These are phyloP conservation scores for Plotosus lineatus DNA, from an alignment of 2,113 vertebrate genomes.

Conservation along the genomic window DNA sequence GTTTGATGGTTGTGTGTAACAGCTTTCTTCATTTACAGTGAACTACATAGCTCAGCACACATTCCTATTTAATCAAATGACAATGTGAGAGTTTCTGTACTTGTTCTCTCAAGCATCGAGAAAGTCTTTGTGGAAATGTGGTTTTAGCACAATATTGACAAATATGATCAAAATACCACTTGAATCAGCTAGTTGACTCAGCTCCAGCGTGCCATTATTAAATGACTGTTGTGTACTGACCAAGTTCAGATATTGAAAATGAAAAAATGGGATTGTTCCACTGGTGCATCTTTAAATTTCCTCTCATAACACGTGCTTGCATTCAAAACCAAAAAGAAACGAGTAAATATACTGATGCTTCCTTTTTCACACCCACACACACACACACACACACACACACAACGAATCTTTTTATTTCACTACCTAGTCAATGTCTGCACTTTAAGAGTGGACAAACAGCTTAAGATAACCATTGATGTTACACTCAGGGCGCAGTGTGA, in stretches of 20 bases:
- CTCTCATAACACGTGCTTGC: background rate
- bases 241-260: background rate
- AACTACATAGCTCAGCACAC: background rate
- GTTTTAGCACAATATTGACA: background rate
- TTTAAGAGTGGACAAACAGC: background rate
- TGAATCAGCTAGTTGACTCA: background rate
- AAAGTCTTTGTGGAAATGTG: background rate
- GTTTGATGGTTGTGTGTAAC: conserved; percentile 20
- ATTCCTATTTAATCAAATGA: background rate
- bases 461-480: background rate
- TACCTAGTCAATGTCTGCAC: background rate
- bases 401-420: background rate
- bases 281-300: background rate
- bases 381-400: background rate
- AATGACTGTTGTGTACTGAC: background rate
- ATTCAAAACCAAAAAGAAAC: background rate
- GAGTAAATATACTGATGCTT: background rate
- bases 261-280: background rate
- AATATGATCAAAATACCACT: background rate
- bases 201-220: background rate
- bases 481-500: background rate
- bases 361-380: background rate
- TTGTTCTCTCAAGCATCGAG: background rate
- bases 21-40: conserved; percentile 20
- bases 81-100: background rate